phyloP scores from a whole-genome alignment of 2,797 vertebrate genomes.

The Okamejei kenojei region DNA sequence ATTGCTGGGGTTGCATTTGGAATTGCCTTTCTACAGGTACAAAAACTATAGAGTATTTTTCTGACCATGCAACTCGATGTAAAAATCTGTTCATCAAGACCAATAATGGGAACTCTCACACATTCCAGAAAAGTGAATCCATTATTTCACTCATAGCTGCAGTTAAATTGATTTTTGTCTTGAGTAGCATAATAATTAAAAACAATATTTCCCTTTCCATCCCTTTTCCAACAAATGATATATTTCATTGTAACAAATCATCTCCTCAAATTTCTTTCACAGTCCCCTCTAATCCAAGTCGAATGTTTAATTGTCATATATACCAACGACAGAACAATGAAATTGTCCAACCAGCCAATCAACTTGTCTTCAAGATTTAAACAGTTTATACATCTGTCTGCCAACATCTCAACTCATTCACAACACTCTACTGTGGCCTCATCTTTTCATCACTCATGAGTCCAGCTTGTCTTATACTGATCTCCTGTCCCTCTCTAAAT shows the following conservation, averaged over 20 bases:
- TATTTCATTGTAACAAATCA: background rate
- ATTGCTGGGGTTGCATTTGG: conserved; percentile 92
- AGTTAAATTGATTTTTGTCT: background rate
- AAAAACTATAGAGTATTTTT: background rate
- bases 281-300: background rate
- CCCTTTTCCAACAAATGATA: background rate
- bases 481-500: background rate
- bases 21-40: conserved; percentile 90
- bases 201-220: background rate
- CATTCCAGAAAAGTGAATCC: background rate
- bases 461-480: background rate
- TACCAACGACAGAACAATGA: no score
- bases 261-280: background rate
- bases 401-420: background rate
- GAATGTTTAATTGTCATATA: no score
- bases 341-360: background rate
- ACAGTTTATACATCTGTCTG: background rate
- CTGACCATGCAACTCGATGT: conserved; percentile 38
- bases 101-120: background rate
- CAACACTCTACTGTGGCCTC: background rate
- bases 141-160: background rate
- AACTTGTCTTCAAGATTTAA: background rate
- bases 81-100: background rate
- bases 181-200: background rate
- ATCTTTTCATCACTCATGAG: background rate